Evolutionary conservation across 2,113 vertebrate genomes (phyloP).

Genomic region (Anarrhichthys ocellatus): DNA sequence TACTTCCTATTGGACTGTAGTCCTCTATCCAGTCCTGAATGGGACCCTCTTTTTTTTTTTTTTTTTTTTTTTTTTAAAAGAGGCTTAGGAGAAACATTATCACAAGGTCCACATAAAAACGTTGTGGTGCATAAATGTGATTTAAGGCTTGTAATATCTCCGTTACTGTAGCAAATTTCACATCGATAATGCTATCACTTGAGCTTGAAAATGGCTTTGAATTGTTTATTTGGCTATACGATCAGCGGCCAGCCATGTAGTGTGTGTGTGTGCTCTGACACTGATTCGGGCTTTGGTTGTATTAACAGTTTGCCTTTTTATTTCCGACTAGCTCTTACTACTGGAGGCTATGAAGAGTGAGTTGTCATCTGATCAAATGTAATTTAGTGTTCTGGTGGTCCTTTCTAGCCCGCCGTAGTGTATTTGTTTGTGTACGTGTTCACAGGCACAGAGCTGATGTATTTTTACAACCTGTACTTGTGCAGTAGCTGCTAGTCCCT

Average conservation of each 20-base stretch:
- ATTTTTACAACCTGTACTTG: slow-evolving; percentile 11
- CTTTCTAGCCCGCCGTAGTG: background rate
- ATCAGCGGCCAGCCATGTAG: slow-evolving; percentile 27
- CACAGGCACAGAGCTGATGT: slow-evolving; percentile 9
- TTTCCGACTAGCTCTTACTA: slow-evolving; percentile 16
- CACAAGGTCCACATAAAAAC: slow-evolving; percentile 18
- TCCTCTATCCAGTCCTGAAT: background rate
- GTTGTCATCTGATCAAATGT: slow-evolving; percentile 54
- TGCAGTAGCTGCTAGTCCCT: slow-evolving; percentile 6
- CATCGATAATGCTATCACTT: slow-evolving; percentile 41
- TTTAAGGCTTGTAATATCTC: slow-evolving; percentile 25
- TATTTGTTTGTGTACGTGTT: slow-evolving; percentile 10
- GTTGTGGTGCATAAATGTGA: background rate
- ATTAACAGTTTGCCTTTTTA: slow-evolving; percentile 38
- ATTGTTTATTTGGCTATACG: slow-evolving; percentile 46
- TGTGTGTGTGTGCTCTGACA: slow-evolving; percentile 18
- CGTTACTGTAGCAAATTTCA: slow-evolving; percentile 49
- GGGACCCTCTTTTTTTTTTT: slow-evolving; percentile 20
- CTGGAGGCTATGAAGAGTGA: slow-evolving; percentile 28
- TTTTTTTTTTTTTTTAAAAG: no score
- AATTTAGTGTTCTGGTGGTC: slow-evolving; percentile 38
- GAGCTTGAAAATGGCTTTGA: slow-evolving; percentile 43
- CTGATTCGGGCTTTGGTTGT: slow-evolving; percentile 33
- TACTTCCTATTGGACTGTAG: background rate
- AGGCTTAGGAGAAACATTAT: slow-evolving; percentile 24